These are phyloP conservation scores for Scaptomyza parva DNA, from an alignment of 2,888 invertebrate species.

Conservation along the genomic window DNA sequence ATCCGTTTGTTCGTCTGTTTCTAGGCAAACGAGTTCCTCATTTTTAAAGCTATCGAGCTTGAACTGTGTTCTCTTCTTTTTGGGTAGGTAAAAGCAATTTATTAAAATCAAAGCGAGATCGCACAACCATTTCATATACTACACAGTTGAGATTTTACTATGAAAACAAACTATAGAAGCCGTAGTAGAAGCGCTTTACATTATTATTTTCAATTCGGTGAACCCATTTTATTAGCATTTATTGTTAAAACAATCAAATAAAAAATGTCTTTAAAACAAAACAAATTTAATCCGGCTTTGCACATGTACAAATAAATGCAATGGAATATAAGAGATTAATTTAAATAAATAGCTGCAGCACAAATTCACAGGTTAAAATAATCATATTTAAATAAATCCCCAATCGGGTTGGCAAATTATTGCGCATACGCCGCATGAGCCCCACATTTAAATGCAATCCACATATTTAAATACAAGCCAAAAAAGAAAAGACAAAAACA, in stretches of 20 bases:
- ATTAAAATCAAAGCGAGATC: too few relatives aligned
- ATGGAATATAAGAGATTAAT: neutral
- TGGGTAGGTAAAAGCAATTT: too few relatives aligned
- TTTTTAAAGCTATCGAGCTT: too few relatives aligned
- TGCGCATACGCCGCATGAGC: conserved; percentile 17
- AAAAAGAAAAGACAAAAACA: neutral
- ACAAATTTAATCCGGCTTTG: neutral
- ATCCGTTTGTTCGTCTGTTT: too few relatives aligned
- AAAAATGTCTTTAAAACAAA: neutral
- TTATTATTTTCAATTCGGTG: neutral
- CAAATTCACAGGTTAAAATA: neutral
- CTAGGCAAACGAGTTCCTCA: too few relatives aligned
- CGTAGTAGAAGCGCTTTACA: too few relatives aligned
- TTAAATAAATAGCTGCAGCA: neutral
- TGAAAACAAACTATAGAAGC: neutral
- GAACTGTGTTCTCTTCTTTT: too few relatives aligned
- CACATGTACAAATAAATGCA: neutral
- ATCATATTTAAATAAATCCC: neutral
- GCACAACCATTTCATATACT: too few relatives aligned
- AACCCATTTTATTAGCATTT: neutral
- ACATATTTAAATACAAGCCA: conserved; percentile 19
- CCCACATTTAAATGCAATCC: conserved; percentile 11
- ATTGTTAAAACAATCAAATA: neutral
- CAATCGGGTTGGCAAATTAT: neutral
- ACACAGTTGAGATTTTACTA: too few relatives aligned